phyloP scores from a whole-genome alignment of 2,888 invertebrate genomes.

The Nineta flava region DNA sequence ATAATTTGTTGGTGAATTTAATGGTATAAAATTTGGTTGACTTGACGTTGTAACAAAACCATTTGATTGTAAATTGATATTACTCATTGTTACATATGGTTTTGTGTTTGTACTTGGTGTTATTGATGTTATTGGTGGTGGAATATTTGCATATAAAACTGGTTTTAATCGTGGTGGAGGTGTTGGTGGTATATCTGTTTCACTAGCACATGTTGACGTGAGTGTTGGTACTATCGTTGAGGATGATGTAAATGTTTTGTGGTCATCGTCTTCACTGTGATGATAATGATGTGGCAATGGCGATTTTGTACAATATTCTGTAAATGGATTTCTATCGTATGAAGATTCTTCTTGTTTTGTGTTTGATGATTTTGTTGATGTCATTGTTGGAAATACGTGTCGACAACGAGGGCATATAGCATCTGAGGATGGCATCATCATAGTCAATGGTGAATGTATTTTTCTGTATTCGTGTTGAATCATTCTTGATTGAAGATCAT shows the following conservation, averaged over 20 bases:
- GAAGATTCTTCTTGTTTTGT: conserved; percentile 2
- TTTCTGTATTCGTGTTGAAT: not conserved
- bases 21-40: not conserved
- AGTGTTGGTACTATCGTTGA: not conserved
- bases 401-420: conserved; percentile 50
- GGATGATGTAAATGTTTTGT: not conserved
- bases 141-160: not conserved
- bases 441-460: not conserved
- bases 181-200: not conserved
- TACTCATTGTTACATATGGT: conserved; percentile 1
- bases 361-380: conserved; percentile 4
- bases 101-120: not conserved
- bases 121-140: not conserved
- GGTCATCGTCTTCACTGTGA: not conserved
- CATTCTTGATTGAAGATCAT: not conserved
- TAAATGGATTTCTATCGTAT: no score
- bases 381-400: conserved; percentile 34
- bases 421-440: conserved; percentile 25
- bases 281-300: not conserved
- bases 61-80: not conserved
- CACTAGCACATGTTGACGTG: not conserved
- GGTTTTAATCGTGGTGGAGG: not conserved
- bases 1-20: not conserved
- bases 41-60: not conserved
- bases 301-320: not conserved